Base-by-base conservation (phyloP, 1,140 invertebrate species). In the Papilio aristodemus region DNA sequence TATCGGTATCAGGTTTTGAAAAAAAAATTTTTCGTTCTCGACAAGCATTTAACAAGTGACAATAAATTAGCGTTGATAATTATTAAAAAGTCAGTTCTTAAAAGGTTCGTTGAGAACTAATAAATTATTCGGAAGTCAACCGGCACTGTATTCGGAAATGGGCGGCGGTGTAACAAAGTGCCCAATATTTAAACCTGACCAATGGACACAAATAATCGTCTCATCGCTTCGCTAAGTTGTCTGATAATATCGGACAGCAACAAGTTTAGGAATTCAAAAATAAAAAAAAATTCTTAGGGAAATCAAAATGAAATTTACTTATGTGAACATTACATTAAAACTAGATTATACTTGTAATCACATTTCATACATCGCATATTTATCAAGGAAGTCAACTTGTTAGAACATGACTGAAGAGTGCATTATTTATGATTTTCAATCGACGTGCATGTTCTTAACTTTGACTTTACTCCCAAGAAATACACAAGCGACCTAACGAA, bases 171-270 rank as follows among this genome's bases (percentile, higher is more conserved):
- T 58, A 57, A 68, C 46, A 59, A 22, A 57, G 63, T 58, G 4
- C 59, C 66, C 14, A 22, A 71, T 71, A 71, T 71, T 71, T 68
- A 71, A 71, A 68, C 43, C 59, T 17, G 37, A 63, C 58, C 36
- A 68, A 71, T 46, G 66, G 58, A 71, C 36, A 60, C 66, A 63
- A 66, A 71, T 71, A 68, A 22, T 22, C 22, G 62, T 71, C 70
- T 54, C 27, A 2, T 57, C 58, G n/a, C 43, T 71, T 68, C 41
- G 43, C 60, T 68, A 63, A 11, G 19, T 63, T 10, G 22, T 36
- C 64, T 37, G 58, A 67, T 67, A n/a, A 22, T 60, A 68, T 68
- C 66, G 22, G 57, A 17, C 43, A 22, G 70, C 70, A 71, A 71
- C 70, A 71, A 71, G 70, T 71, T 9, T 6, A 14, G 13, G n/a